phyloP scores from a whole-genome alignment of 2,113 vertebrate genomes.

The Xenopus tropicalis region UCB_Xtro_10.0 CM004443.2:174047501-174048000 shows the following conservation, averaged over 20 bases:
- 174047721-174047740: constrained; percentile 40
- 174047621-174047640: too few species aligned
- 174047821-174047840: constrained; percentile 17
- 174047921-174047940: too few species aligned
- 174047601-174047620: too few species aligned
- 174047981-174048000: too few species aligned
- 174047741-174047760: constrained; percentile 27
- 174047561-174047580: too few species aligned
- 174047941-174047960: too few species aligned
- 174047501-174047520: too few species aligned
- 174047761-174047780: constrained; percentile 18
- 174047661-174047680: constrained; percentile 22
- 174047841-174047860: constrained; percentile 20
- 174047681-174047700: constrained; percentile 23
- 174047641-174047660: not conserved
- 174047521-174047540: too few species aligned
- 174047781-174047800: constrained; percentile 9
- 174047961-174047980: too few species aligned
- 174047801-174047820: constrained; percentile 13
- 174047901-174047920: not conserved
- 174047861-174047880: constrained; percentile 7
- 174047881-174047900: not conserved
- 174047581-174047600: too few species aligned
- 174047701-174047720: constrained; percentile 19
- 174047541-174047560: too few species aligned